These are phyloP conservation scores for Aphidius colemani DNA, from an alignment of 2,888 invertebrate species.

Conservation along the genomic window DNA sequence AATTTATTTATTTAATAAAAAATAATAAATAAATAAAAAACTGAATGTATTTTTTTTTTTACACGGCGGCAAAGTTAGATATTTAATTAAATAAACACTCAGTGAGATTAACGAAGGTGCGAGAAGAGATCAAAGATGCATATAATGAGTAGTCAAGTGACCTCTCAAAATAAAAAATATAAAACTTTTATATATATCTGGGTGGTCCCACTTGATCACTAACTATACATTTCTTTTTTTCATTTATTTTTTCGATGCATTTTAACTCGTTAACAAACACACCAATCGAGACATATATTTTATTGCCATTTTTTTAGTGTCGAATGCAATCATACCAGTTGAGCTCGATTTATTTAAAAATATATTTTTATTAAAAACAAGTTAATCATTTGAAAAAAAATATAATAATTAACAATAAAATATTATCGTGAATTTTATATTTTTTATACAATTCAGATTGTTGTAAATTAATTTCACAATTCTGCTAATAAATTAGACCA, in stretches of 20 bases:
- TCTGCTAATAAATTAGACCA: conserved; percentile 19
- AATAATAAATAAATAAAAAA: conserved; percentile 1
- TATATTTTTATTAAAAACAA: too few relatives aligned
- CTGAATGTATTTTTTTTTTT: conserved; percentile 32
- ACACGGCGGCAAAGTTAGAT: conserved; percentile 39
- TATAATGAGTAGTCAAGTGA: conserved; percentile 54
- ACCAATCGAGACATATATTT: conserved; percentile 51
- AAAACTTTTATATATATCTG: conserved; percentile 45
- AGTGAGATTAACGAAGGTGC: conserved; percentile 59
- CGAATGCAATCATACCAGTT: conserved; percentile 53
- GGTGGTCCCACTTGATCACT: conserved; percentile 51
- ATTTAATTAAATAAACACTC: conserved; percentile 61
- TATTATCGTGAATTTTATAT: too few relatives aligned
- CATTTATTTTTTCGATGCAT: conserved; percentile 38
- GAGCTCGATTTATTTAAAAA: background rate
- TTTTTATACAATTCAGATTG: too few relatives aligned
- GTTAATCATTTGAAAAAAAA: background rate
- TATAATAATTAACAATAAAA: background rate
- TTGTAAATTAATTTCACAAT: background rate
- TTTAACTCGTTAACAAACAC: conserved; percentile 51
- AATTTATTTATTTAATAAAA: conserved; percentile 29
- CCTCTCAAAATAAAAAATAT: conserved; percentile 33
- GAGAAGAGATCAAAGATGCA: conserved; percentile 58
- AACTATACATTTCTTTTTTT: background rate
- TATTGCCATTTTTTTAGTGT: conserved; percentile 55